Base-by-base conservation (phyloP, 2,888 invertebrate species). In the Ichneumon xanthorius region DNA sequence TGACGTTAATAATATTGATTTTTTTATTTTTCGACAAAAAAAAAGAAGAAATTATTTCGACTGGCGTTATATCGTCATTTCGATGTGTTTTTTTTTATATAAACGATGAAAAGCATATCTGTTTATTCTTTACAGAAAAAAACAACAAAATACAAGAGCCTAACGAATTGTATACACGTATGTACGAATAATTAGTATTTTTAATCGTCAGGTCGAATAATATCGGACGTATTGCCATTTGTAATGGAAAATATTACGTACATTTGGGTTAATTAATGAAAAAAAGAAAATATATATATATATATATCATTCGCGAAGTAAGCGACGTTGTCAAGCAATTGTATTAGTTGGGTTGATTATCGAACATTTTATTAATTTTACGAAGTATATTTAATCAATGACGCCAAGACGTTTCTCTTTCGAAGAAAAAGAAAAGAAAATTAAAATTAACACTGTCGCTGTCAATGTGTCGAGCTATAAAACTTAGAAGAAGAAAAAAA, bases 381-480 rank as follows among this genome's bases (percentile, higher is more conserved):
- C 33, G 45, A 61, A 65, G 33, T 33, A 33, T 45, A 55, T 77
- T 73, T 37, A 50, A 75, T 80, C 61, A 30, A 50, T 55, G 67
- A 50, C 58, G 53, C 22, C 68, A 73, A 79, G 58, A 68, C 45
- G 40, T 48, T 48, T 40, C 63, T 33, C 26, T 26, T 26, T 71
- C 30, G 30, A 50, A 4, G 61, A 48, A 50, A 26, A 63, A 33
- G 45, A n/a, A 65, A 26, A 58, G 26, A 61, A 33, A 22, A 30
- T 11, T 22, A 61, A 33, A 70, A 63, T 14, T 26, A n/a, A 79
- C 37, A 61, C 50, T 48, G 37, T 79, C 82, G 71, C 75, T 63
- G 79, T 85, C 79, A 58, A 71, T 82, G 82, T 82, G 70, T 73
- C 63, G 85, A 82, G 73, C 77, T 85, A 75, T 79, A 80, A 70